Evolutionary conservation across 2,797 vertebrate genomes (phyloP).

Genomic region (Remorina albescens): DNA sequence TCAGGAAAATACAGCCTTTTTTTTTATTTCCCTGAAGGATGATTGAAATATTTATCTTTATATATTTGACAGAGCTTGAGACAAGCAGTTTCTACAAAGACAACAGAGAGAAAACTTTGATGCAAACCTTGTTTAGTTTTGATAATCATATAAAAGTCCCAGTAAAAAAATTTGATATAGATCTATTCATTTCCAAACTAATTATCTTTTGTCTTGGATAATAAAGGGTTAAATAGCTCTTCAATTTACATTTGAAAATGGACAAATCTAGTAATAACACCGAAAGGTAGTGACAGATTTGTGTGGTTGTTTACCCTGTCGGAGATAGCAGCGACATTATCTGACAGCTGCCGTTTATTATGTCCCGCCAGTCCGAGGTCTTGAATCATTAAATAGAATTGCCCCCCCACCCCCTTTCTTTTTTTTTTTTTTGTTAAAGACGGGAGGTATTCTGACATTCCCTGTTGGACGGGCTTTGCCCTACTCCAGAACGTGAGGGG

Average conservation of each 20-base stretch:
- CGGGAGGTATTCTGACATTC: constrained; percentile 67
- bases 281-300: constrained; percentile 66
- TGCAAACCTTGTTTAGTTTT: neutral
- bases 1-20: constrained; percentile 10
- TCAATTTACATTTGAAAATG: constrained; percentile 44
- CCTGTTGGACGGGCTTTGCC: constrained; percentile 70
- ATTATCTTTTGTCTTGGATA: neutral
- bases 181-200: neutral
- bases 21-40: neutral
- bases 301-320: constrained; percentile 70
- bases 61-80: neutral
- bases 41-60: too few relatives aligned
- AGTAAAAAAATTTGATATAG: neutral
- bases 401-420: constrained; percentile 11
- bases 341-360: constrained; percentile 68
- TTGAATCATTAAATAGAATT: constrained; percentile 82
- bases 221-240: neutral
- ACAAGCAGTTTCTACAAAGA: neutral
- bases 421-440: constrained; percentile 70
- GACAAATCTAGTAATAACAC: constrained; percentile 31
- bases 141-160: too few relatives aligned
- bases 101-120: neutral
- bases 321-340: constrained; percentile 71
- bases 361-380: constrained; percentile 64
- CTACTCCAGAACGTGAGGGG: constrained; percentile 66